Evolutionary conservation across 2,113 vertebrate species (phyloP).

Genomic region (Myocastor coypus): DNA sequence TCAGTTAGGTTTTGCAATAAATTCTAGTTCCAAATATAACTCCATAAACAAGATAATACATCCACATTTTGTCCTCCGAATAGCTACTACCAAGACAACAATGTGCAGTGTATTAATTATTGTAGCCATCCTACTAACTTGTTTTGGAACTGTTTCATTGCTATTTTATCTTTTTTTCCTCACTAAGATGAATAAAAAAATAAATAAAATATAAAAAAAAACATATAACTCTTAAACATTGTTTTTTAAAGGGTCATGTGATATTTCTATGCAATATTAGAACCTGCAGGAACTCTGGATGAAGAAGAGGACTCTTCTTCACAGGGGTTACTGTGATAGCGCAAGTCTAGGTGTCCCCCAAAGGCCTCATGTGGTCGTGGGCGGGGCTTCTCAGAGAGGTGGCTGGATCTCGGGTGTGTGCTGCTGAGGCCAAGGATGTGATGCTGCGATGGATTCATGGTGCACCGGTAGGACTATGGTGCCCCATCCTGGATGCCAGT

Average conservation of each 20-base stretch:
- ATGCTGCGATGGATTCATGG: background rate
- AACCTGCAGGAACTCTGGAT: conserved; percentile 7
- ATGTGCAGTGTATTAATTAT: too few species aligned
- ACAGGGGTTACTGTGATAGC: background rate
- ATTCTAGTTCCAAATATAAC: background rate
- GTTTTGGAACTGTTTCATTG: too few species aligned
- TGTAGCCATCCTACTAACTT: too few species aligned
- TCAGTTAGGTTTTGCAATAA: conserved; percentile 32
- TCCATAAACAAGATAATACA: too few species aligned
- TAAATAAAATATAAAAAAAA: background rate
- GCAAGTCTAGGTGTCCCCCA: background rate
- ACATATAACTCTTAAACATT: conserved; percentile 26
- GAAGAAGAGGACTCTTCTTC: background rate
- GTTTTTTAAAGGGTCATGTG: conserved; percentile 45
- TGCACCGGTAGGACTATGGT: background rate
- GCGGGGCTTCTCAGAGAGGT: background rate
- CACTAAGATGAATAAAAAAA: too few species aligned
- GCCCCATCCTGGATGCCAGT: background rate
- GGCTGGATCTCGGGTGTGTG: background rate
- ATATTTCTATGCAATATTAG: conserved; percentile 16
- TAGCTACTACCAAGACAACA: too few species aligned
- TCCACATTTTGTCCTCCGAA: too few species aligned
- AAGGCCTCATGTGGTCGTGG: background rate
- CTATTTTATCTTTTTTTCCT: too few species aligned
- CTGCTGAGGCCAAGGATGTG: background rate